Percentiles rank a stretch among this genome's conserved stretches.
Conservation (phyloP, 2,888 invertebrate genomes). For the Pseudanteris insignis region DNA sequence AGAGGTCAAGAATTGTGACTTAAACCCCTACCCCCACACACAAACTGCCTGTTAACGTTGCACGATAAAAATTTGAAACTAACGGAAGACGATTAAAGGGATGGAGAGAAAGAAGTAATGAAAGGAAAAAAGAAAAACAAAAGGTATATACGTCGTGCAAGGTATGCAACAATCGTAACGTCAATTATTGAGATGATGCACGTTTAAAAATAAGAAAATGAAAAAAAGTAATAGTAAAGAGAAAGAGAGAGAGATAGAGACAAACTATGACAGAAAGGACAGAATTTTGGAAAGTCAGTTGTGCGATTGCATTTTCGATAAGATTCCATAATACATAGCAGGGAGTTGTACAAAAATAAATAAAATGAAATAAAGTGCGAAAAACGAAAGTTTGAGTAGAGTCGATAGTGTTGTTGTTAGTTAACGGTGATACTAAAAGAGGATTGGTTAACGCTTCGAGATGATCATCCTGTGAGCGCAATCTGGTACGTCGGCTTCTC, state of each 20-base stretch:
- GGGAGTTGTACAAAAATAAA: slow-evolving; percentile 53
- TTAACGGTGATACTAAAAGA: slow-evolving; percentile 20
- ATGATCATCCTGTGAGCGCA: slow-evolving; percentile 55
- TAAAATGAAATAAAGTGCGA: slow-evolving; percentile 1
- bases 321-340: slow-evolving; percentile 29
- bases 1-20: too few relatives aligned
- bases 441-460: slow-evolving; percentile 52
- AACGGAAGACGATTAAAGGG: too few relatives aligned
- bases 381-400: slow-evolving; percentile 43
- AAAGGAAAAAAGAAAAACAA: background rate
- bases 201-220: slow-evolving; percentile 7
- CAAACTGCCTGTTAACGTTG: slow-evolving; percentile 31
- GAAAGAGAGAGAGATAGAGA: background rate
- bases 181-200: slow-evolving; percentile 11
- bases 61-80: slow-evolving; percentile 5
- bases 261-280: too few relatives aligned
- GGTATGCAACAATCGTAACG: slow-evolving; percentile 9
- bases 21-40: background rate
- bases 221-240: too few relatives aligned
- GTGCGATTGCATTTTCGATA: background rate
- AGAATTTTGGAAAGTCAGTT: too few relatives aligned
- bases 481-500: slow-evolving; percentile 65
- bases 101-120: background rate
- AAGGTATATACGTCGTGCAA: slow-evolving; percentile 15
- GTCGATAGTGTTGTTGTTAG: slow-evolving; percentile 55